Base-by-base conservation (phyloP, 2,888 invertebrate genomes). In the Tetramorium bicarinatum region DNA sequence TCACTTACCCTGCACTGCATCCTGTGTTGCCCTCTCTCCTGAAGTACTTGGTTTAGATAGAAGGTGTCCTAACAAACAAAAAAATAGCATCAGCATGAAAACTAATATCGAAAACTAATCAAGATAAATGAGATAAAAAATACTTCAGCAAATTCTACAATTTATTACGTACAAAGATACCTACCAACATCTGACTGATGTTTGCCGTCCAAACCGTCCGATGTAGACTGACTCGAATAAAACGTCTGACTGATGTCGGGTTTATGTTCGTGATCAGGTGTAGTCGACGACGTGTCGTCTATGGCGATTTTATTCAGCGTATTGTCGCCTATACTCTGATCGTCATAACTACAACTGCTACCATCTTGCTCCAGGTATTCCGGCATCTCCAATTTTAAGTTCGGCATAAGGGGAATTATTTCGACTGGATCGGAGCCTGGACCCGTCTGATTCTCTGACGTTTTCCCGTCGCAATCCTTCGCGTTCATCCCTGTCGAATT, bases 301-400 rank as follows among this genome's bases (percentile, higher is more conserved):
- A 92, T 89, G 75, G 90, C 89, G 61, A 92, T 91, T 92, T 94
- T 94, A 81, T 92, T 94, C 59, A 90, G 79, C 44, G 94, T 91
- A 85, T 88, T 91, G 75, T 94, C 95, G 13, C 93, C 93, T 67
- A 92, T 88, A 87, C 92, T 93, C 86, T 94, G 95, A 81, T 94
- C 95, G 66, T 95, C 95, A 81, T 95, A 95, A 92, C 95, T 95
- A 93, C 95, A 95, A 92, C 95, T 95, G 88, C 95, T 95, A 64
- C 95, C 95, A 84, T 95, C 95, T 86, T 94, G 95, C 88, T 96
- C 96, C 87, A 96, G 94, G 88, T 96, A 96, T 88, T 96, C 96
- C 29, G 96, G 96, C 94, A 96, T 95, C 91, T 96, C 96, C 93
- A 96, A 93, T 93, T 96, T 96, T 25, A 96, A 94, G 83, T 95